phyloP scores from a whole-genome alignment of 2,888 invertebrate species.

The Allophyes oxyacanthae region DNA sequence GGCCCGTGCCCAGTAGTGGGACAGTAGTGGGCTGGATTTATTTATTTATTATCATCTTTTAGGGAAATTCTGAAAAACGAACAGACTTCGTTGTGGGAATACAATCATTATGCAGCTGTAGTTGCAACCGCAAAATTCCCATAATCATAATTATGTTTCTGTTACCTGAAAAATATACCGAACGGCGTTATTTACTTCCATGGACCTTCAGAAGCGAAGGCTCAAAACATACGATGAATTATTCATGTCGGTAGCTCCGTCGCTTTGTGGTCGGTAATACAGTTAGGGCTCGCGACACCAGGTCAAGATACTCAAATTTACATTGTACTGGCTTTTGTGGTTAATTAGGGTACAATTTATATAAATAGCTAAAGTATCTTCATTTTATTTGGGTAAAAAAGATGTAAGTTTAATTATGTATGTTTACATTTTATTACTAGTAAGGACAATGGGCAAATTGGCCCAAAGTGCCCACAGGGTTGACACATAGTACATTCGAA shows the following conservation, averaged over 20 bases:
- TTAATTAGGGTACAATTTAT: slow-evolving; percentile 36
- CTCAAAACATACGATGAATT: slow-evolving; percentile 73
- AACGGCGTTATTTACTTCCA: slow-evolving; percentile 8
- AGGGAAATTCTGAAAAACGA: too few species aligned
- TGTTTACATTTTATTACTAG: too few species aligned
- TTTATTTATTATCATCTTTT: too few species aligned
- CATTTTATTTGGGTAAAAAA: slow-evolving; percentile 8
- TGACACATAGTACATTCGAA: too few species aligned
- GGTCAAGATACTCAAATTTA: slow-evolving; percentile 44
- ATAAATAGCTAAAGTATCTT: slow-evolving; percentile 8
- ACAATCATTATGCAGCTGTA: too few species aligned
- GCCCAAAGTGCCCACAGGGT: too few species aligned
- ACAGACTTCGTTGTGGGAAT: too few species aligned
- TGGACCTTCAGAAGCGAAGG: slow-evolving; percentile 34
- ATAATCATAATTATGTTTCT: neutral
- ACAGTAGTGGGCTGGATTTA: too few species aligned
- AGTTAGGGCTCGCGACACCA: slow-evolving; percentile 65
- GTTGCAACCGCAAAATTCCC: too few species aligned
- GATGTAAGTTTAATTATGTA: too few species aligned
- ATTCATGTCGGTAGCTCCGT: slow-evolving; percentile 65
- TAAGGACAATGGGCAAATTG: too few species aligned
- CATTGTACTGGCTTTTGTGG: slow-evolving; percentile 21
- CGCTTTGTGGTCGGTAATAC: slow-evolving; percentile 72
- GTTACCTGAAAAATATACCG: slow-evolving; percentile 14
- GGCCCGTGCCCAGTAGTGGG: too few species aligned